Evolutionary conservation across 2,113 vertebrate species (phyloP).

Genomic region (Pica pica): DNA sequence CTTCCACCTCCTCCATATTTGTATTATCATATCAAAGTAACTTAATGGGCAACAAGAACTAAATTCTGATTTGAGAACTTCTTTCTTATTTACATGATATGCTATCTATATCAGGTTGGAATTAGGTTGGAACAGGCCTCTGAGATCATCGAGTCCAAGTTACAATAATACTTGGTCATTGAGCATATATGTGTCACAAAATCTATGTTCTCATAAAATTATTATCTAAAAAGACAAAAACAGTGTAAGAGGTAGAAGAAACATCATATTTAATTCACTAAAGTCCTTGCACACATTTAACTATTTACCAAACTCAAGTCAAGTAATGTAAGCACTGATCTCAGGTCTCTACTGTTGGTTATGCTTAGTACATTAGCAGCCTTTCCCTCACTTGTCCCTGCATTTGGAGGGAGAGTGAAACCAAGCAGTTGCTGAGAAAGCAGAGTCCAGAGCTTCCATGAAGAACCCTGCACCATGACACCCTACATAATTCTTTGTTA

Average conservation of each 20-base stretch:
- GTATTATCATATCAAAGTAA: background rate
- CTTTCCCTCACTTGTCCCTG: background rate
- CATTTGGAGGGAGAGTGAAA: background rate
- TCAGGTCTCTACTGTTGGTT: background rate
- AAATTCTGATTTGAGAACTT: background rate
- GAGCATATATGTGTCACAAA: background rate
- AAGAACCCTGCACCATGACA: background rate
- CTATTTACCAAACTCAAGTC: background rate
- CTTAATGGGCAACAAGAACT: background rate
- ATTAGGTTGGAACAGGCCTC: background rate
- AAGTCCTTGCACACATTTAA: background rate
- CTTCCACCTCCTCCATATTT: background rate
- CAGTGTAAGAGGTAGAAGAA: background rate
- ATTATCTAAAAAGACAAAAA: background rate
- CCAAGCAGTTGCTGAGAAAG: background rate
- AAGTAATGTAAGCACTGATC: background rate
- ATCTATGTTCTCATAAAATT: background rate
- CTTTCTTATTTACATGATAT: background rate
- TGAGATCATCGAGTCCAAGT: fast-evolving
- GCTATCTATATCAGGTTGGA: background rate
- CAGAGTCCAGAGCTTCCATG: background rate
- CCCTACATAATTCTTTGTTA: fast-evolving
- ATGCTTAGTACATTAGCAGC: background rate
- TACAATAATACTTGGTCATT: background rate
- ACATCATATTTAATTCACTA: background rate